Evolutionary conservation across 2,888 invertebrate genomes (phyloP).

Genomic region (Dugesia japonica): DNA sequence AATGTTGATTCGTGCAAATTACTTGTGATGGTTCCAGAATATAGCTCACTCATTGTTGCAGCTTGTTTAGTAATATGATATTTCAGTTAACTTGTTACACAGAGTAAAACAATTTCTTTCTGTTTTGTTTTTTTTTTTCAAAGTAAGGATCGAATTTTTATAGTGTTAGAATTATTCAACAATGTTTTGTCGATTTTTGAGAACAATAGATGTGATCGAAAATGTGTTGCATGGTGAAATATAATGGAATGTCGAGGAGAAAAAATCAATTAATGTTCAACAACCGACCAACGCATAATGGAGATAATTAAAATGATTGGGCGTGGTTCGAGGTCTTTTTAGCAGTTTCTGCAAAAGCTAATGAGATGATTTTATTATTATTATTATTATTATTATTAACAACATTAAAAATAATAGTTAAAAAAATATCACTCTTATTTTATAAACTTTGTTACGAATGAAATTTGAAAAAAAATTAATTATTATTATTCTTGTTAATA

Average conservation of each 20-base stretch:
- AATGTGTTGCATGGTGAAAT: neutral
- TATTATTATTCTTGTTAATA: too few relatives aligned
- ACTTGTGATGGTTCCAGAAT: neutral
- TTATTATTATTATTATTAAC: neutral
- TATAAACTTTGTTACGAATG: too few relatives aligned
- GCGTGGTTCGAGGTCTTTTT: constrained; percentile 15
- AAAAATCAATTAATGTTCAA: neutral
- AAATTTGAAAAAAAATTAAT: too few relatives aligned
- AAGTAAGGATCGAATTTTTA: constrained; percentile 10
- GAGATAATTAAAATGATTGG: neutral
- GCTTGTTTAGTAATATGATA: neutral
- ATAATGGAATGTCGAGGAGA: neutral
- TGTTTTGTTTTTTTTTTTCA: neutral
- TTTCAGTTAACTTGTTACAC: neutral
- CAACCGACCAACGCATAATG: constrained; percentile 6
- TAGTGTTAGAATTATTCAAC: constrained; percentile 6
- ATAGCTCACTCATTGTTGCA: constrained; percentile 16
- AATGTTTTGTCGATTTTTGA: neutral
- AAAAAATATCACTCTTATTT: too few relatives aligned
- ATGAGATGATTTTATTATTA: constrained; percentile 6
- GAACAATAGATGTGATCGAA: constrained; percentile 11
- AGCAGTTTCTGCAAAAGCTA: constrained; percentile 2
- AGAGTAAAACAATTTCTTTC: neutral
- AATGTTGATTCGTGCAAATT: neutral
- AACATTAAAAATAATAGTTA: too few relatives aligned